Conservation (phyloP, 2,113 vertebrate genomes). For the Diadophis punctatus region DNA sequence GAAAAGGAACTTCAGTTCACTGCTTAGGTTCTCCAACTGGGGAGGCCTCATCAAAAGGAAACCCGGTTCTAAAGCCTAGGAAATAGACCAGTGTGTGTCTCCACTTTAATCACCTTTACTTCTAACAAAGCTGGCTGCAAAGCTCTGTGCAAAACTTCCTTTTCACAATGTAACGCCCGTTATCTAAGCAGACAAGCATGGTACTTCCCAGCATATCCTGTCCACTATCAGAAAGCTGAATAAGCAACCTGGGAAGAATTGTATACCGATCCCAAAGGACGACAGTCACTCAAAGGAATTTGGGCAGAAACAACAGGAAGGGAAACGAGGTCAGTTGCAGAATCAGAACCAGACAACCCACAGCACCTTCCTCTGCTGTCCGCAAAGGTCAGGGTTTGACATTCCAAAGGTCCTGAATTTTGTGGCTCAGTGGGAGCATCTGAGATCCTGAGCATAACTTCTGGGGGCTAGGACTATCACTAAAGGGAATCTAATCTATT, state of each 20-base stretch:
- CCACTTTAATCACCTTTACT: rapidly evolving
- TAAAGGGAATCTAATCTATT: not conserved
- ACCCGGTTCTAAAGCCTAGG: not conserved
- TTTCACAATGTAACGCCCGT: not conserved
- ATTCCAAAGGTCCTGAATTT: not conserved
- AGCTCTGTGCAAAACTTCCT: not conserved
- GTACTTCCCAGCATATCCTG: not conserved
- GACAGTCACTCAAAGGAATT: not conserved
- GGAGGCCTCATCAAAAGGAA: not conserved
- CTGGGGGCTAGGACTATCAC: not conserved
- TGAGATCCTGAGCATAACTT: not conserved
- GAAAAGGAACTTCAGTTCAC: not conserved
- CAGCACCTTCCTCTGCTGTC: not conserved
- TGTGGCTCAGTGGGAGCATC: not conserved
- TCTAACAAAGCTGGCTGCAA: not conserved
- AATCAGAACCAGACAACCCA: not conserved
- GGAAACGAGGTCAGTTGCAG: rapidly evolving
- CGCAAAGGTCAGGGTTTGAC: not conserved
- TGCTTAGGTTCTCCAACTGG: not conserved
- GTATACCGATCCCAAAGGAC: rapidly evolving
- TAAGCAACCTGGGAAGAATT: rapidly evolving
- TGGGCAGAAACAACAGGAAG: not conserved
- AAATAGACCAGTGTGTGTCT: not conserved
- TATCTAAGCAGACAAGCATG: not conserved
- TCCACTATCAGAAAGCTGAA: not conserved